Evolutionary conservation across 2,888 invertebrate genomes (phyloP).

Genomic region (Diadegma fenestrale): DNA sequence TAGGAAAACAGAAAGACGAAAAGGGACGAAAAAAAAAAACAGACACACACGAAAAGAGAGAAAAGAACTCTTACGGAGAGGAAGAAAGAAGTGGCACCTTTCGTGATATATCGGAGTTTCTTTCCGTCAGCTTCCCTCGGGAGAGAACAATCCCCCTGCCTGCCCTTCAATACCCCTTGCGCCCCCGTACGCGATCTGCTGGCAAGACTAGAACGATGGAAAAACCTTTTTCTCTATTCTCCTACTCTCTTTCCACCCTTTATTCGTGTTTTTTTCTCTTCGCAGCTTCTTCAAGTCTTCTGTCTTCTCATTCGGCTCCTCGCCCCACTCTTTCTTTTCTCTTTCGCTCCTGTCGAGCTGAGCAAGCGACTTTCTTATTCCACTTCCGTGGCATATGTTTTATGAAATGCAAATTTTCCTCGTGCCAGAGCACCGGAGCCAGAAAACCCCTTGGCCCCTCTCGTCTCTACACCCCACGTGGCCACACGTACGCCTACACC

Average conservation of each 20-base stretch:
- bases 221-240: conserved; percentile 31
- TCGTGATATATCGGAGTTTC: conserved; percentile 61
- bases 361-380: conserved; percentile 73
- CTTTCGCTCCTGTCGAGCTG: conserved; percentile 70
- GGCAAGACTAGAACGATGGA: conserved; percentile 24
- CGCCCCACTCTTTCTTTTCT: conserved; percentile 44
- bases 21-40: neutral
- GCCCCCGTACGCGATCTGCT: conserved; percentile 43
- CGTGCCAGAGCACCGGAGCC: conserved; percentile 55
- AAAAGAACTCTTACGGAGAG: conserved; percentile 45
- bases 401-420: conserved; percentile 79
- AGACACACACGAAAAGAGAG: conserved; percentile 11
- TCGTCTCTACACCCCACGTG: conserved; percentile 61
- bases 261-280: conserved; percentile 21
- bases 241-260: conserved; percentile 30
- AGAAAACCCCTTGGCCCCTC: conserved; percentile 65
- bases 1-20: conserved; percentile 30
- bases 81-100: conserved; percentile 65
- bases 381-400: conserved; percentile 77
- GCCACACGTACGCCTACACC: conserved; percentile 60
- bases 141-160: conserved; percentile 55
- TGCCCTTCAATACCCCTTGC: conserved; percentile 3
- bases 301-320: neutral
- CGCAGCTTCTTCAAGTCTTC: conserved; percentile 53
- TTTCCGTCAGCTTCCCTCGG: conserved; percentile 63